These are phyloP conservation scores for Galerucella pusilla DNA, from an alignment of 2,888 invertebrate species.

Conservation along the genomic window DNA sequence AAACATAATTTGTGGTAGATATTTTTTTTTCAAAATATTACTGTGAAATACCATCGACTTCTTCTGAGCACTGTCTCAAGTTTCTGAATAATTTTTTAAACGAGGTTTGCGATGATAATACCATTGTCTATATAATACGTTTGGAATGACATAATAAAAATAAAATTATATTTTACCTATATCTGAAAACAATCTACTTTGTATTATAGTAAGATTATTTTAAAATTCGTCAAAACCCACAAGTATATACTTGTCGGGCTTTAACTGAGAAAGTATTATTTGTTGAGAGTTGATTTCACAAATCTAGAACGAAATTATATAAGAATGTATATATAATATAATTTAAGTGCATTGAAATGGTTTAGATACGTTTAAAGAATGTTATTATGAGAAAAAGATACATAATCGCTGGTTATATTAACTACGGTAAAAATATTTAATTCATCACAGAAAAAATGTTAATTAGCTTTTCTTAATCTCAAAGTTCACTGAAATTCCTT, in stretches of 20 bases:
- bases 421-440: no score
- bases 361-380: no score
- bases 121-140: background rate
- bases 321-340: no score
- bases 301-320: no score
- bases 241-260: background rate
- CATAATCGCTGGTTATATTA: no score
- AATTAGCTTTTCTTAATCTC: no score
- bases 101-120: background rate
- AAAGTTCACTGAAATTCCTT: no score
- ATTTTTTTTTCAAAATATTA: no score
- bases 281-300: no score
- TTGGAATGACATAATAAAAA: background rate
- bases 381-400: no score
- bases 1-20: background rate
- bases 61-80: background rate
- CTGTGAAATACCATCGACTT: background rate
- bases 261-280: background rate
- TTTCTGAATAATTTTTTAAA: background rate
- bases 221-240: background rate
- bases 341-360: no score
- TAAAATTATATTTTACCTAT: background rate
- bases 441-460: no score
- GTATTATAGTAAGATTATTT: background rate
- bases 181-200: background rate